These are phyloP conservation scores for Manis javanica DNA, from an alignment of 2,797 vertebrate species.

Conservation along the genomic window DNA sequence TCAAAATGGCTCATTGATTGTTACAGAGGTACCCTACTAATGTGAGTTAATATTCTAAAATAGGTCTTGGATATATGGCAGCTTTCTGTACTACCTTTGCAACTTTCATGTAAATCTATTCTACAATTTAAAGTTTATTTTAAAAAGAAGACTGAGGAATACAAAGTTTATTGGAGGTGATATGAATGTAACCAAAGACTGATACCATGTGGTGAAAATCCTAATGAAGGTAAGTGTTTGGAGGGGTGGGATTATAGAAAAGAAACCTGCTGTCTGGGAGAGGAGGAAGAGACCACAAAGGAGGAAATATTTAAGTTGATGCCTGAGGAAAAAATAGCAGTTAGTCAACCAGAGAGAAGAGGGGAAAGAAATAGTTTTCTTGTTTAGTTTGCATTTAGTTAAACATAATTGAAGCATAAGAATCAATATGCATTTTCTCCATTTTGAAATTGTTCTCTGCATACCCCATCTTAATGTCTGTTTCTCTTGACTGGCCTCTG, in stretches of 20 bases:
- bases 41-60: neutral
- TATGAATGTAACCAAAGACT: neutral
- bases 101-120: neutral
- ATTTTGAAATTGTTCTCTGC: neutral
- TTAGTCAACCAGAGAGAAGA: constrained; percentile 16
- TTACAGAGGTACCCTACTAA: neutral
- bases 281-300: neutral
- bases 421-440: neutral
- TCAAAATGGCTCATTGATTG: neutral
- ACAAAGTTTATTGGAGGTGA: neutral
- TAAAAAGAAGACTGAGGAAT: neutral
- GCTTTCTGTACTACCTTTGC: neutral
- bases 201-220: neutral
- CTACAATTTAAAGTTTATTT: constrained; percentile 4
- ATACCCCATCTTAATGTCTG: neutral
- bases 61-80: neutral
- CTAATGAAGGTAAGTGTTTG: neutral
- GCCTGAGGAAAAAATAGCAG: neutral
- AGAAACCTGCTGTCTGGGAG: neutral
- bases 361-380: neutral
- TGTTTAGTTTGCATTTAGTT: neutral
- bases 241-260: neutral
- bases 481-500: neutral
- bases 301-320: neutral
- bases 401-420: neutral